phyloP scores from a whole-genome alignment of 2,113 vertebrate species.

The Raja brachyura region DNA sequence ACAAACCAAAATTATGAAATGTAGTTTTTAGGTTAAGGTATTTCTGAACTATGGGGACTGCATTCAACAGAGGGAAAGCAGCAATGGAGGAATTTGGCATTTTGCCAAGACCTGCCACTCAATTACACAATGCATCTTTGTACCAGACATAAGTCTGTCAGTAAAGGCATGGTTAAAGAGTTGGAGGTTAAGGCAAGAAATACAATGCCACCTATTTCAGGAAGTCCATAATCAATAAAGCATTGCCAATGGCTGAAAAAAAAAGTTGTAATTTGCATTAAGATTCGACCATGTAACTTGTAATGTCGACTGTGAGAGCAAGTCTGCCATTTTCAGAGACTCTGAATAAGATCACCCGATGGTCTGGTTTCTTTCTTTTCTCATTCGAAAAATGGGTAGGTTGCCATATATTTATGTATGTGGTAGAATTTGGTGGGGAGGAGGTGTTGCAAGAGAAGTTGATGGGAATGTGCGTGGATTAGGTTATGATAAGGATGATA shows the following conservation, averaged over 20 bases:
- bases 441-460: no score
- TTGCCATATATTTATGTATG: no score
- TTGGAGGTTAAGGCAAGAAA: not conserved
- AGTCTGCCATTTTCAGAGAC: no score
- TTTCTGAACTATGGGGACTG: not conserved
- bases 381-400: no score
- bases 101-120: not conserved
- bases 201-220: not conserved
- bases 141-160: not conserved
- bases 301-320: not conserved
- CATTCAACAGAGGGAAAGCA: not conserved
- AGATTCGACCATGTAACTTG: not conserved
- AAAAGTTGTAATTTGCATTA: not conserved
- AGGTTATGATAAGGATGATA: no score
- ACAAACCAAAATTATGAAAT: no score
- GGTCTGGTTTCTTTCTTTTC: not conserved
- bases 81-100: not conserved
- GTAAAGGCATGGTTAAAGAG: not conserved
- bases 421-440: no score
- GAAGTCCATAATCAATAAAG: not conserved
- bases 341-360: not conserved
- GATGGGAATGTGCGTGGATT: no score
- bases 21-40: not conserved
- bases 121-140: not conserved
- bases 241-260: not conserved